Evolutionary conservation across 2,888 invertebrate genomes (phyloP).

Genomic region (Cephus rjabovi): DNA sequence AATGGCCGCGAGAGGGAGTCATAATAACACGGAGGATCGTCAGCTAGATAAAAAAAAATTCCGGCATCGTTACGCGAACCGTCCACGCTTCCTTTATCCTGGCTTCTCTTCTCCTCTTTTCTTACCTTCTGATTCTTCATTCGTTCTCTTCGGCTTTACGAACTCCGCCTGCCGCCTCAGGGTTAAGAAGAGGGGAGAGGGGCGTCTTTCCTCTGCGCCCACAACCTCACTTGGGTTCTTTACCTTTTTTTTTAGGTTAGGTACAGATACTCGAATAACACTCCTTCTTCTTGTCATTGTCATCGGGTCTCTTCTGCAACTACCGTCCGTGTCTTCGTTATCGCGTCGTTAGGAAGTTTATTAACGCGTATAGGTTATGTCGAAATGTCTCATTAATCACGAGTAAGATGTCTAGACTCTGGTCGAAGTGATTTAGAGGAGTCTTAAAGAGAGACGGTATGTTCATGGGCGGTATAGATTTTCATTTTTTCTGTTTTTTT

Average conservation of each 20-base stretch:
- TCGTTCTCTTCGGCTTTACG: background rate
- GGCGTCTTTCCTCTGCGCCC: background rate
- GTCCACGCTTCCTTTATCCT: constrained; percentile 9
- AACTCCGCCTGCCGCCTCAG: background rate
- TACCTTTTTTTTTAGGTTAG: background rate
- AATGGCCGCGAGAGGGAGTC: background rate
- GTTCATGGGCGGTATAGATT: background rate
- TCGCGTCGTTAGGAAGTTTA: background rate
- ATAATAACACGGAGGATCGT: background rate
- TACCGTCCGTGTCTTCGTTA: background rate
- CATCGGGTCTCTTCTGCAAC: background rate
- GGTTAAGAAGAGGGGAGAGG: background rate
- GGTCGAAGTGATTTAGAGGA: constrained; percentile 17
- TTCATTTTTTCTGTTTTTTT: background rate
- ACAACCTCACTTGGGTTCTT: background rate
- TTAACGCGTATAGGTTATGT: background rate
- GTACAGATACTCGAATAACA: background rate
- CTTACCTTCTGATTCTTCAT: background rate
- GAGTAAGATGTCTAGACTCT: background rate
- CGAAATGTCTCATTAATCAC: background rate
- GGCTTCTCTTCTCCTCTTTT: constrained; percentile 7
- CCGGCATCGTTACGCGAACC: background rate
- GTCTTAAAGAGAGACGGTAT: constrained; percentile 22
- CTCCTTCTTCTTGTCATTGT: background rate
- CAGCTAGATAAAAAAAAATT: background rate